Evolutionary conservation across 1,140 invertebrate genomes (phyloP).

Genomic region (Intoshia linei): DNA sequence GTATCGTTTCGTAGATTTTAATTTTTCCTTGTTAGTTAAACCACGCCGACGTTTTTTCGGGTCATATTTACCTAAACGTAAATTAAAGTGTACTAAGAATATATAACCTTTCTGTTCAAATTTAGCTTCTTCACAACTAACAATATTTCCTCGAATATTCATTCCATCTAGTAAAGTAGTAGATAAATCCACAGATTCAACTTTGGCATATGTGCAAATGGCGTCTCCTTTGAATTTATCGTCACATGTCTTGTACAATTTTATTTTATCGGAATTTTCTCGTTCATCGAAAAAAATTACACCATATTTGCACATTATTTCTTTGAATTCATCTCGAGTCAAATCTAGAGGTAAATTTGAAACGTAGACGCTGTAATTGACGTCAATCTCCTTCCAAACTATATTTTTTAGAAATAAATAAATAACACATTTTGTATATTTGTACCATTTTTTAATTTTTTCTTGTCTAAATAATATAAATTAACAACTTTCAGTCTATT

Average conservation of each 20-base stretch:
- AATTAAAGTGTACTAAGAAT: no score
- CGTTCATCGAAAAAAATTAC: conserved; percentile 52
- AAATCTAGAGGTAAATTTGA: conserved; percentile 55
- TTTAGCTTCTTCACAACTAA: conserved; percentile 54
- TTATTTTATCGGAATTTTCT: conserved; percentile 54
- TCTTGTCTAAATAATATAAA: no score
- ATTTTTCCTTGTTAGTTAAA: no score
- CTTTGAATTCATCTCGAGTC: conserved; percentile 37
- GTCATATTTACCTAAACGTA: no score
- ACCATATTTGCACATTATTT: conserved; percentile 80
- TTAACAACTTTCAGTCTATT: no score
- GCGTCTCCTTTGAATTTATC: conserved; percentile 68
- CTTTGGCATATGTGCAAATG: conserved; percentile 73
- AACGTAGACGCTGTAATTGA: conserved; percentile 86
- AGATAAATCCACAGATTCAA: conserved; percentile 65
- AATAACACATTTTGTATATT: no score
- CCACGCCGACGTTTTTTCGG: no score
- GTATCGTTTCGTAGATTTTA: no score
- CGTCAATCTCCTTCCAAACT: conserved; percentile 73
- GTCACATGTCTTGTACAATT: conserved; percentile 43
- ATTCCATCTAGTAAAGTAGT: conserved; percentile 62
- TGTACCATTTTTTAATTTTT: no score
- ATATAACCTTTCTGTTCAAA: conserved; percentile 77
- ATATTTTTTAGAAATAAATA: no score
- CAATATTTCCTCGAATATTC: conserved; percentile 37